Base-by-base conservation (phyloP, 2,888 invertebrate species). In the Diploptera punctata region DNA sequence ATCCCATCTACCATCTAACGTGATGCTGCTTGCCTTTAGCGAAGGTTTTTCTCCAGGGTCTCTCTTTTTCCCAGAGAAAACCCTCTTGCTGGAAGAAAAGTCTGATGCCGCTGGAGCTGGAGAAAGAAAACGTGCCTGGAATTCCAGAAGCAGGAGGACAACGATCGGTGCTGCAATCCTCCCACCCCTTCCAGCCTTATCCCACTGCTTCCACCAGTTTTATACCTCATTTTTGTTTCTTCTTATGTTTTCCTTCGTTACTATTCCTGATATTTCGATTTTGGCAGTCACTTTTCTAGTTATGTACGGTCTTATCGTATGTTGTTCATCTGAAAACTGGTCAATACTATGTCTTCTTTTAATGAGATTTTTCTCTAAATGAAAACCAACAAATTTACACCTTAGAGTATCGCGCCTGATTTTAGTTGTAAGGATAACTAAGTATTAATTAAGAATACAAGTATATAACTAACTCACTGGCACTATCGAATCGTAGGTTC, bases 111-210 rank as follows among this genome's bases (percentile, higher is more conserved):
- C 68, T 49, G 31, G 47, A 57, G 60, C 61, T 70, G 57, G 70
- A 65, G 65, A 68, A 68, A 61, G 60, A 68, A 68, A 49, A 72
- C 72, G 72, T 72, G 72, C 68, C 67, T 62, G 62, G 72, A 68
- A 72, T 68, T 68, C 68, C 72, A 68, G 68, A 44, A 67, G 49
- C 44, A 65, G 61, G 38, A 68, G 57, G 60, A 57, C 44, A 68
- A 44, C 69, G 54, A 69, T 54, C 69, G 71, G 43, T 49, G 24
- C 71, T 68, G 21, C 60, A 57, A 65, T 52, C 54, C 47, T 24
- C 60, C 68, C 68, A 26, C 70, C 54, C 67, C 38, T 31, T 29
- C 71, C 24, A 10, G 3, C 49, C 67, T 19, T 47, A 47, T 47
- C 57, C 31, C 29, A 0, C 57, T 21, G 21, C 52, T 52, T 18